Percentiles rank a stretch among this genome's conserved stretches.
These are phyloP conservation scores for Cosmia pyralina DNA, from an alignment of 2,888 invertebrate genomes.

Conservation along the genomic window DNA sequence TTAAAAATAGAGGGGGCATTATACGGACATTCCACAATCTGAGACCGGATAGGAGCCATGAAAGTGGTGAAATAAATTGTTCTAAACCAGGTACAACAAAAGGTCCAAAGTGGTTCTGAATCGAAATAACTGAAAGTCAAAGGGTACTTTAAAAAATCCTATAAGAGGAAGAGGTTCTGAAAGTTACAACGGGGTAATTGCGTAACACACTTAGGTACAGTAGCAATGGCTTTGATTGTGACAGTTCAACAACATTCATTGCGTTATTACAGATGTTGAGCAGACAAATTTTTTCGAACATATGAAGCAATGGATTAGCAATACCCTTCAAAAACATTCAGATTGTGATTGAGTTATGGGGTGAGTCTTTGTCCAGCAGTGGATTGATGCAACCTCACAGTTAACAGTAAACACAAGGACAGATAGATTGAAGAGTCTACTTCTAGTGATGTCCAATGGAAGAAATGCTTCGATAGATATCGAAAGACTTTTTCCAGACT, in stretches of 20 bases:
- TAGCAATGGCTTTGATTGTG: too few relatives aligned
- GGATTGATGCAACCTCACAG: background rate
- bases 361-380: background rate
- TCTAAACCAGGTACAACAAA: background rate
- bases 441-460: background rate
- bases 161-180: background rate
- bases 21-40: background rate
- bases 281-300: too few relatives aligned
- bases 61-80: background rate
- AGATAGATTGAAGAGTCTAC: background rate
- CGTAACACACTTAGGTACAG: too few relatives aligned
- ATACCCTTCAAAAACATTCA: too few relatives aligned
- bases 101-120: background rate
- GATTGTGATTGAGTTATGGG: too few relatives aligned
- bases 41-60: background rate
- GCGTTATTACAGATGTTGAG: too few relatives aligned
- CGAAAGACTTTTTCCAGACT: background rate
- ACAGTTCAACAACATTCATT: too few relatives aligned
- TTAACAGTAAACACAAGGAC: too few relatives aligned
- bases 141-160: background rate
- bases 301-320: too few relatives aligned
- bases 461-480: background rate
- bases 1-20: constrained; percentile 17
- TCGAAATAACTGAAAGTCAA: background rate
- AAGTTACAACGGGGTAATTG: background rate